Evolutionary conservation across 2,888 invertebrate genomes (phyloP), one percentile per base, ranked within the genome.

Genomic region (Adelphocoris suturalis): DNA sequence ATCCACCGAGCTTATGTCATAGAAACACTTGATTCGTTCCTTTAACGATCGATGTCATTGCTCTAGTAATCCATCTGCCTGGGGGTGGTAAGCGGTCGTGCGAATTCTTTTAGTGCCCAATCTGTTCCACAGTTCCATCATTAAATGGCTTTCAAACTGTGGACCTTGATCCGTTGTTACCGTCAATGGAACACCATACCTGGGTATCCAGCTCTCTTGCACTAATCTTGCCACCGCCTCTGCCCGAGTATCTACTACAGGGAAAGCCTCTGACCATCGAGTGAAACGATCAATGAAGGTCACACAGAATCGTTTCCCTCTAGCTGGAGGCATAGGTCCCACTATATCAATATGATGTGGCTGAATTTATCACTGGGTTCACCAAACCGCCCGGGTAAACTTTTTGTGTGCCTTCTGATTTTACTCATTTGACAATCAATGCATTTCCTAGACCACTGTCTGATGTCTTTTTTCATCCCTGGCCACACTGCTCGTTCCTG

Each of bases 1-100:
- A 16, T 52, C 52, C 52, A 52, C 52, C 52, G 5, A 52, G 2
- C 11, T 52, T 52, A 3, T 52, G 16, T 52, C 16, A 3, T 11
- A 5, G 1, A 52, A 52, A 1, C 52, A 52, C 52, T 16, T 13
- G 1, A 52, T 16, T 16, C 52, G 13, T 11, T 52, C 12, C 11
- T 52, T 37, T 7, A 37, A 37, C 37, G 37, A 4, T 37, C 37
- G 37, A 7, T 52, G 52, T 11, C 2, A 14, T 11, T 11, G 52
- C 11, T 7, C 13, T 11, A 52, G 14, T 16, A 52, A 14, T 48
- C 92, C 5, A 91, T 90, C 0, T 93, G 93, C 46, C 11, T 27
- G 46, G 14, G 85, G 85, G 3, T 86, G 37, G 19, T 89, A 86
- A 7, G 89, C 9, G 13, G 48, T 48, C 13, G 48, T 48, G 9